A percentile compares a stretch with the other conserved stretches of the same genome.
phyloP scores from a whole-genome alignment of 2,113 vertebrate species.

The Limanda limanda region DNA sequence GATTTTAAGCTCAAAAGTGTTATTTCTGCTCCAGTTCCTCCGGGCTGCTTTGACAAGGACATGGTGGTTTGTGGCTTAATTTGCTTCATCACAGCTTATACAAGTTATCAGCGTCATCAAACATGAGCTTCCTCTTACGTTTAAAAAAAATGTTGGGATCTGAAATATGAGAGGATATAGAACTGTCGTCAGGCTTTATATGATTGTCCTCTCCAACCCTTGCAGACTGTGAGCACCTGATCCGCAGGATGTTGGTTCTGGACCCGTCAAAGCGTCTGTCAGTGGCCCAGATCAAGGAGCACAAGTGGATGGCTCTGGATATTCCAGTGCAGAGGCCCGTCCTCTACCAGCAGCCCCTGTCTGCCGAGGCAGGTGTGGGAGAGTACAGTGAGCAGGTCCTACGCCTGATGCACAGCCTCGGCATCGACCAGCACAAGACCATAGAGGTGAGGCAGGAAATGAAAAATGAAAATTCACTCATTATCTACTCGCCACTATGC shows the following conservation, averaged over 20 bases:
- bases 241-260: constrained; percentile 96
- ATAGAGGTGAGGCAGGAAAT: constrained; percentile 87
- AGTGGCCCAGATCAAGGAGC: constrained; percentile 96
- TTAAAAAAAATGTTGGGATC: not conserved
- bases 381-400: constrained; percentile 97
- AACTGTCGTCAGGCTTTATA: not conserved
- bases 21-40: constrained; percentile 34
- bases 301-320: constrained; percentile 97
- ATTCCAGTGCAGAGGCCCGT: constrained; percentile 90
- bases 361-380: constrained; percentile 84
- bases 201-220: constrained; percentile 13
- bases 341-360: constrained; percentile 86
- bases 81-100: constrained; percentile 23
- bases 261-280: constrained; percentile 94
- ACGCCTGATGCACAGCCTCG: constrained; percentile 97
- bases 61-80: constrained; percentile 12
- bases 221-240: constrained; percentile 97
- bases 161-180: constrained; percentile 3
- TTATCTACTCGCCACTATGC: too few species aligned
- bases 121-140: constrained; percentile 7
- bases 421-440: constrained; percentile 98
- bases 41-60: constrained; percentile 10
- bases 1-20: constrained; percentile 31
- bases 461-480: too few species aligned
- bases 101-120: not conserved